These are phyloP conservation scores for Salarias fasciatus DNA, from an alignment of 2,797 vertebrate genomes.

Conservation along the genomic window DNA sequence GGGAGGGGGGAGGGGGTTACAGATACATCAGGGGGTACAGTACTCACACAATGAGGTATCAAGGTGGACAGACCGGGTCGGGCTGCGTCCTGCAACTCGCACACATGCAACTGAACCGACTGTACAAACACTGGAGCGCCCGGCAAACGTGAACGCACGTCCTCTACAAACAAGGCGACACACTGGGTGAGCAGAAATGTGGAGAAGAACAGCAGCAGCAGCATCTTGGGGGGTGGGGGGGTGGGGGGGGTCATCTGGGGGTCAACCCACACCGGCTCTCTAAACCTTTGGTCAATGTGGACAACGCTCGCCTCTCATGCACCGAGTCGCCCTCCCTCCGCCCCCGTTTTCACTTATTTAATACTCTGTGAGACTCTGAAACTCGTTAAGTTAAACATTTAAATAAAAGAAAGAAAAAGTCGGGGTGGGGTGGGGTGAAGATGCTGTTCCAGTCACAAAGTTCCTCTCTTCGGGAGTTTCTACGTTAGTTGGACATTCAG, in stretches of 20 bases:
- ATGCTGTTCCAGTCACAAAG: conserved; percentile 37
- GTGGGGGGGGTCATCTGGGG: conserved; percentile 55
- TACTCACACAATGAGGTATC: conserved; percentile 80
- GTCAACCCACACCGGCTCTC: conserved; percentile 60
- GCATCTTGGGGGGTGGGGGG: too few species aligned
- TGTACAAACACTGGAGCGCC: conserved; percentile 72
- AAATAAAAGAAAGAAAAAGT: too few species aligned
- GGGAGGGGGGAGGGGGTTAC: conserved; percentile 64
- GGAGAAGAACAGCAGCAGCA: conserved; percentile 77
- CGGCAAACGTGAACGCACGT: too few species aligned
- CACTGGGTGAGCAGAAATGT: conserved; percentile 70
- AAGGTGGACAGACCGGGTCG: conserved; percentile 66
- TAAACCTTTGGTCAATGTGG: conserved; percentile 76
- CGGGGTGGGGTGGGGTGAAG: too few species aligned
- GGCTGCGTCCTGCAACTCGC: conserved; percentile 55
- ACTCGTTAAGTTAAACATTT: conserved; percentile 8
- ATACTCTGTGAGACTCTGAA: conserved; percentile 53
- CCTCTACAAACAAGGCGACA: conserved; percentile 70
- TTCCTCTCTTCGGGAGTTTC: conserved; percentile 52
- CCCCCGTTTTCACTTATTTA: conserved; percentile 1
- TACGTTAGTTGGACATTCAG: conserved; percentile 78
- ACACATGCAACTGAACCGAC: conserved; percentile 71
- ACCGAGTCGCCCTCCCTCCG: conserved; percentile 47
- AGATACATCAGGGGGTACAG: conserved; percentile 71
- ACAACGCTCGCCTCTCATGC: conserved; percentile 61